Evolutionary conservation across 2,113 vertebrate genomes (phyloP).

Genomic region (Coregonus clupeaformis): DNA sequence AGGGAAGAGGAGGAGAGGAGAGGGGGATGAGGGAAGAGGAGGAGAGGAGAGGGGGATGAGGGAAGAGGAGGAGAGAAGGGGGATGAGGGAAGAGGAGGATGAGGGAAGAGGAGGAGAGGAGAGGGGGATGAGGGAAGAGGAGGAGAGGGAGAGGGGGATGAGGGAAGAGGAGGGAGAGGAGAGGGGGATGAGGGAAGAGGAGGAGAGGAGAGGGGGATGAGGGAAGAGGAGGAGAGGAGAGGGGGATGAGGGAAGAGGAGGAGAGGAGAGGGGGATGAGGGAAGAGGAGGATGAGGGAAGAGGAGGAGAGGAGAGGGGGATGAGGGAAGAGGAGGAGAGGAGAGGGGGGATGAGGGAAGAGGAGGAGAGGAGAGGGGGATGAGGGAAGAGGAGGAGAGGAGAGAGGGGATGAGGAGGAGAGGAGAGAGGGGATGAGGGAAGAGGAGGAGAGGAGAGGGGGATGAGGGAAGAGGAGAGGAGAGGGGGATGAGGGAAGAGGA

Average conservation of each 20-base stretch:
- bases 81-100: no score
- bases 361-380: not conserved
- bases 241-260: slow-evolving; percentile 27
- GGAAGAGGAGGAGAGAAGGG: slow-evolving; percentile 12
- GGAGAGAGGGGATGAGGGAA: no score
- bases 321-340: slow-evolving; percentile 19
- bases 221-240: slow-evolving; percentile 14
- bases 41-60: no score
- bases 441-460: slow-evolving; percentile 2
- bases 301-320: slow-evolving; percentile 1
- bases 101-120: slow-evolving; percentile 20
- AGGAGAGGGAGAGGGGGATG: accelerated
- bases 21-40: slow-evolving; percentile 27
- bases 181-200: slow-evolving; percentile 27
- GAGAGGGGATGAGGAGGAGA: no score
- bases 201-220: no score
- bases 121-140: slow-evolving; percentile 27
- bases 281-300: no score
- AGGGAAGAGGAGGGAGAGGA: no score
- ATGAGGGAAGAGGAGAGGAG: no score
- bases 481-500: slow-evolving; percentile 27
- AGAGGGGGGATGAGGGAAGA: slow-evolving; percentile 8
- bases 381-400: no score
- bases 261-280: no score
- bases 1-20: slow-evolving; percentile 15